These are phyloP conservation scores for Lates japonicus DNA, from an alignment of 2,797 vertebrate species.

Conservation along the genomic window DNA sequence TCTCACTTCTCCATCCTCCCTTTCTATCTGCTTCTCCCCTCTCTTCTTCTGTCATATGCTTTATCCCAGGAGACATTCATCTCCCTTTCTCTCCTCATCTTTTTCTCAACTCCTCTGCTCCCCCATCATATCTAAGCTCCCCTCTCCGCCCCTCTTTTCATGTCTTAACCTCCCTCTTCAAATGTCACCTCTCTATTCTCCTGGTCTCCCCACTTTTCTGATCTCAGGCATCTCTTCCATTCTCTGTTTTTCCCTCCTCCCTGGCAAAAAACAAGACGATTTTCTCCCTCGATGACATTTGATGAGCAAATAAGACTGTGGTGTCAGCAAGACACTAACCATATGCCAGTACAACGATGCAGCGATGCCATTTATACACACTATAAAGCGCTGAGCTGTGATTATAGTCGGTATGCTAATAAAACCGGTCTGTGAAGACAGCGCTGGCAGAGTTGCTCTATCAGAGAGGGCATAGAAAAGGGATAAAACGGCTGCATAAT, in stretches of 20 bases:
- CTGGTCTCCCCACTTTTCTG: slow-evolving; percentile 15
- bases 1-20: slow-evolving; percentile 1
- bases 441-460: too few species aligned
- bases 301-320: slow-evolving; percentile 52
- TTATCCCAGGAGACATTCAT: slow-evolving; percentile 31
- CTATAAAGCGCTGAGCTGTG: slow-evolving; percentile 75
- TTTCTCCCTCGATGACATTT: slow-evolving; percentile 52
- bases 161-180: slow-evolving; percentile 47
- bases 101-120: slow-evolving; percentile 33
- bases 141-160: slow-evolving; percentile 39
- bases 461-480: slow-evolving; percentile 55
- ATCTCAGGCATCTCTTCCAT: slow-evolving; percentile 15
- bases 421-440: too few species aligned
- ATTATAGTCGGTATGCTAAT: slow-evolving; percentile 79
- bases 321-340: slow-evolving; percentile 68
- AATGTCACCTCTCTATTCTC: slow-evolving; percentile 37
- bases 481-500: slow-evolving; percentile 64
- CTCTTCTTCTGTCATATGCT: slow-evolving; percentile 12
- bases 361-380: slow-evolving; percentile 67
- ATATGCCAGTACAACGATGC: slow-evolving; percentile 69
- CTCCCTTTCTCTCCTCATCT: slow-evolving; percentile 24
- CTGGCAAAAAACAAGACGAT: slow-evolving; percentile 24
- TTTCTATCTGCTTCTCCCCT: background rate
- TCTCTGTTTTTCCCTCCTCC: background rate
- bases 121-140: slow-evolving; percentile 53